Evolutionary conservation across 2,113 vertebrate genomes (phyloP).

Genomic region (Ramphastos sulfuratus): DNA sequence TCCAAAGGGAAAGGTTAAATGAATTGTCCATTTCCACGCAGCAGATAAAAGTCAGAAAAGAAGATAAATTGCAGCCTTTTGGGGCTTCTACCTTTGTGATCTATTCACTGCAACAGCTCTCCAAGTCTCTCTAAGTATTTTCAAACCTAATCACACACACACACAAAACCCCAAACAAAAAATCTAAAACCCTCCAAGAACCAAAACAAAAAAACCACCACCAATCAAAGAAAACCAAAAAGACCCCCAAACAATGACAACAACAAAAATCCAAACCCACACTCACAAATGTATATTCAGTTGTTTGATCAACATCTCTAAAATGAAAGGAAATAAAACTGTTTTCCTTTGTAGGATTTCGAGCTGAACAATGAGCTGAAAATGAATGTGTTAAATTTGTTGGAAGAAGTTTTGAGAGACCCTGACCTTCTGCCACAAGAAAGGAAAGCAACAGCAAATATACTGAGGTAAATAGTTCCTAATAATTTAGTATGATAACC

Average conservation of each 20-base stretch:
- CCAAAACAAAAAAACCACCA: too few species aligned
- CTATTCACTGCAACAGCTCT: neutral
- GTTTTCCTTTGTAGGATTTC: slow-evolving; percentile 86
- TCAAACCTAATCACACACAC: neutral
- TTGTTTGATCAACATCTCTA: neutral
- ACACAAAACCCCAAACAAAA: too few species aligned
- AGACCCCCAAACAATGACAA: too few species aligned
- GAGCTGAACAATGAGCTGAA: slow-evolving; percentile 94
- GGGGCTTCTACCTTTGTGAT: neutral
- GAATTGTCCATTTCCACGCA: neutral
- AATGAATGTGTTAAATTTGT: slow-evolving; percentile 90
- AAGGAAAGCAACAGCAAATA: slow-evolving; percentile 96
- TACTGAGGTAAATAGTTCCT: slow-evolving; percentile 82
- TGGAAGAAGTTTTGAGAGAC: slow-evolving; percentile 96
- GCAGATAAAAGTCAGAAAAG: neutral
- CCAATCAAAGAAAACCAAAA: too few species aligned
- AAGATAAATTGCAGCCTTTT: neutral
- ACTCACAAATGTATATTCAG: neutral
- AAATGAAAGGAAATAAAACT: neutral
- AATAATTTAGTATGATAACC: neutral
- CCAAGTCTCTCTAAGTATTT: neutral
- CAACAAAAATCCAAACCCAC: neutral
- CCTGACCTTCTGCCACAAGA: slow-evolving; percentile 96
- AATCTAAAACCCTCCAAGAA: too few species aligned
- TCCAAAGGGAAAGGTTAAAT: neutral